Conservation (phyloP, 1,140 invertebrate genomes). For the Megathymus violae region DNA sequence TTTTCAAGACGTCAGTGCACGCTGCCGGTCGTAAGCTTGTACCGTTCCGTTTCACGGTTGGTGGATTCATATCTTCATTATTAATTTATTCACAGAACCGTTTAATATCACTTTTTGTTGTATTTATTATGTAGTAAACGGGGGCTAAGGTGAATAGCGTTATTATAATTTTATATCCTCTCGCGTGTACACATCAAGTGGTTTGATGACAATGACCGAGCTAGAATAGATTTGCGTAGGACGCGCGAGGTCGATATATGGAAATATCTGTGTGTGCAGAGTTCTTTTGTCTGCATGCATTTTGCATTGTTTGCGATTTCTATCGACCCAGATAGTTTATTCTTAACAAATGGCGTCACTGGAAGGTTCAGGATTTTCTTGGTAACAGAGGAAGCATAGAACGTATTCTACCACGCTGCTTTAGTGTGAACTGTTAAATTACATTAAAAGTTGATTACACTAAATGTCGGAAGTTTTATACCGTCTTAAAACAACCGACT, state of each 20-base stretch:
- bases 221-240: constrained; percentile 62
- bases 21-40: constrained; percentile 57
- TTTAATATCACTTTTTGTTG: constrained; percentile 40
- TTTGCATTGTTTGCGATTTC: constrained; percentile 60
- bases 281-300: constrained; percentile 67
- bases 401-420: too few relatives aligned
- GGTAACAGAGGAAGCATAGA: too few relatives aligned
- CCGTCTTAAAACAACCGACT: too few relatives aligned
- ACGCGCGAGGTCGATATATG: constrained; percentile 62
- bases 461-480: too few relatives aligned
- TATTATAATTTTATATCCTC: constrained; percentile 19
- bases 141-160: constrained; percentile 11
- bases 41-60: constrained; percentile 75
- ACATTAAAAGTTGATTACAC: too few relatives aligned
- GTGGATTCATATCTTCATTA: constrained; percentile 34
- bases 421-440: too few relatives aligned
- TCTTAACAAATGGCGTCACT: too few relatives aligned
- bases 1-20: constrained; percentile 53
- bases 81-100: constrained; percentile 49
- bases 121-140: constrained; percentile 26
- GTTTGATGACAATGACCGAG: constrained; percentile 68
- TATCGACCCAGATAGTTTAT: constrained; percentile 26
- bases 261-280: constrained; percentile 57
- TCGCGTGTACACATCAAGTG: constrained; percentile 40
- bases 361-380: too few relatives aligned